Conservation (phyloP, 2,113 vertebrate species). For the Enhydra lutris region DNA sequence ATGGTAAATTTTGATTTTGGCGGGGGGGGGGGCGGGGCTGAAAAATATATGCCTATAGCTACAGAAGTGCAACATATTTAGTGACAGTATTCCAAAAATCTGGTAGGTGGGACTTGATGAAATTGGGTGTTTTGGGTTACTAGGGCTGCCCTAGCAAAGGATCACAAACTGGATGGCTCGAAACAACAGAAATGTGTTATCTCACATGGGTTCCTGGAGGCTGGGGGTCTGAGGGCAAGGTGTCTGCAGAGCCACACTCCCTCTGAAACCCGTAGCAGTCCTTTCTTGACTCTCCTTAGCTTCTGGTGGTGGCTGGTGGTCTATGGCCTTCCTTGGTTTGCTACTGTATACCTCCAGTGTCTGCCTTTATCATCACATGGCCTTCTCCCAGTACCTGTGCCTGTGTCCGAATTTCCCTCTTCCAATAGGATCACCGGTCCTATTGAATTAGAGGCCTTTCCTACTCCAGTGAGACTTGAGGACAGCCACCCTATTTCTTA, state of each 20-base stretch:
- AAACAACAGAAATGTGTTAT: neutral
- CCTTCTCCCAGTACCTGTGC: neutral
- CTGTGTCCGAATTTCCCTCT: neutral
- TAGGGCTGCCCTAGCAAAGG: neutral
- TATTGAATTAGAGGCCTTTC: neutral
- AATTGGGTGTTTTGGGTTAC: neutral
- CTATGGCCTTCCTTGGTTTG: neutral
- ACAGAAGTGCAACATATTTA: neutral
- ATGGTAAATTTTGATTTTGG: neutral
- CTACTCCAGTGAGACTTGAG: neutral
- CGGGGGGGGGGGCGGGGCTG: rapidly evolving
- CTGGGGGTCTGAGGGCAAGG: neutral
- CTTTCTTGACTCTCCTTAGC: neutral
- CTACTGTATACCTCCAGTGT: too few relatives aligned
- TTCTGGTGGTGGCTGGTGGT: neutral
- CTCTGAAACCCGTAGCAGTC: too few relatives aligned
- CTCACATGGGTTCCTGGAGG: neutral
- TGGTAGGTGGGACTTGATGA: neutral
- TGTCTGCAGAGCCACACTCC: rapidly evolving
- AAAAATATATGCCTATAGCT: neutral
- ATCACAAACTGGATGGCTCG: neutral
- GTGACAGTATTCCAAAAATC: neutral
- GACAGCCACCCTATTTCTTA: neutral
- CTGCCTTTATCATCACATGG: neutral
- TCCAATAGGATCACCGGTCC: neutral